These are phyloP conservation scores for Tyto alba DNA, from an alignment of 2,113 vertebrate genomes.

Conservation along the genomic window DNA sequence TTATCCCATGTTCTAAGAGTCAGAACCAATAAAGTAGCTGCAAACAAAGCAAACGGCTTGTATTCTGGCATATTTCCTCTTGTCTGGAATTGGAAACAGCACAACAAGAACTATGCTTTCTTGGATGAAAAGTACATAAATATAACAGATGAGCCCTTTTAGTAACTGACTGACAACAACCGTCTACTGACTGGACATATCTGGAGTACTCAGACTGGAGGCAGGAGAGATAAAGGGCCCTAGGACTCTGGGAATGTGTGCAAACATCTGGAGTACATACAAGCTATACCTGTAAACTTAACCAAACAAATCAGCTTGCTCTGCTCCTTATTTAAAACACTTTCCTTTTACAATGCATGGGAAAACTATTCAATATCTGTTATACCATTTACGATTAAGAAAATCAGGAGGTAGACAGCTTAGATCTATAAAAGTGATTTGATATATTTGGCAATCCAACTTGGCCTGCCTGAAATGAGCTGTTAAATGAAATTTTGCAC, in stretches of 20 bases:
- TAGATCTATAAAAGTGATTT: slow-evolving; percentile 68
- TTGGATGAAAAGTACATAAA: slow-evolving; percentile 33
- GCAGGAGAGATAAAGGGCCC: slow-evolving; percentile 25
- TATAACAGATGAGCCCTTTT: slow-evolving; percentile 36
- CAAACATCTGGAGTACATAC: slow-evolving; percentile 74
- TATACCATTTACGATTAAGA: slow-evolving; percentile 65
- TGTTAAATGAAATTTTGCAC: slow-evolving; percentile 68
- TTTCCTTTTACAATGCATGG: slow-evolving; percentile 68
- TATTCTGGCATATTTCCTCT: neutral
- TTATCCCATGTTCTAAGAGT: neutral
- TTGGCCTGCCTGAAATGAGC: slow-evolving; percentile 55
- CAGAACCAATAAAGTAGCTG: slow-evolving; percentile 33
- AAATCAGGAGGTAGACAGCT: slow-evolving; percentile 70
- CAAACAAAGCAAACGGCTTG: slow-evolving; percentile 29
- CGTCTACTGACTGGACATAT: neutral
- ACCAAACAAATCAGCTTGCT: slow-evolving; percentile 65
- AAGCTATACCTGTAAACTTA: slow-evolving; percentile 64
- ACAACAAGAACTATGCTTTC: neutral
- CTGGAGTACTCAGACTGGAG: slow-evolving; percentile 15
- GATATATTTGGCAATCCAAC: slow-evolving; percentile 51
- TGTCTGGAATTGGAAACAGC: neutral
- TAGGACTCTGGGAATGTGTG: neutral
- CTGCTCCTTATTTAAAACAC: slow-evolving; percentile 72
- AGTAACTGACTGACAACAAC: slow-evolving; percentile 22
- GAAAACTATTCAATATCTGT: slow-evolving; percentile 58